Evolutionary conservation across 2,888 invertebrate genomes (phyloP).

Genomic region (Ichneumon xanthorius): DNA sequence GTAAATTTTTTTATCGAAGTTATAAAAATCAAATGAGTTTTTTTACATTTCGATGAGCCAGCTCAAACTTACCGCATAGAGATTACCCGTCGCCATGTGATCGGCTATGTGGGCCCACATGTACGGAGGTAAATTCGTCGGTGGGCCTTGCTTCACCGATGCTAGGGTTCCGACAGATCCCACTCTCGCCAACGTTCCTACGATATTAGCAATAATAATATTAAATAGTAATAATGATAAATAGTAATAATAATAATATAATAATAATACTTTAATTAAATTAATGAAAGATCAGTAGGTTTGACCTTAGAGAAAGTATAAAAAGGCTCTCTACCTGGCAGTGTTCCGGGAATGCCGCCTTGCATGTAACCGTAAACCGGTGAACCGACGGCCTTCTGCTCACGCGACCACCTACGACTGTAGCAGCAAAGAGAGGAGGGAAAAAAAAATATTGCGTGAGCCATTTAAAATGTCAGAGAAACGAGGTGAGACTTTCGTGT

Average conservation of each 20-base stretch:
- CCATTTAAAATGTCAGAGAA: conserved; percentile 21
- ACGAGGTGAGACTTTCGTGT: not conserved
- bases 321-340: conserved; percentile 76
- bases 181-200: conserved; percentile 80
- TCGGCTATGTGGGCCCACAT: conserved; percentile 95
- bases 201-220: conserved; percentile 14
- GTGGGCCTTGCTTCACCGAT: conserved; percentile 83
- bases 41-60: not conserved
- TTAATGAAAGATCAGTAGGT: not conserved
- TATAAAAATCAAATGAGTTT: not conserved
- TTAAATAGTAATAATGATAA: not conserved
- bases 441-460: conserved; percentile 47
- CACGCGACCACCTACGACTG: conserved; percentile 95
- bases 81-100: conserved; percentile 94
- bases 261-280: not conserved
- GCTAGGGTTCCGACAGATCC: conserved; percentile 83
- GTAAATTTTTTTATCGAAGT: not conserved
- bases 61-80: conserved; percentile 90
- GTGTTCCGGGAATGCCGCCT: conserved; percentile 83
- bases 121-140: conserved; percentile 88
- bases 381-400: conserved; percentile 93
- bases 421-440: conserved; percentile 63
- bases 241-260: conserved; percentile 2
- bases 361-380: conserved; percentile 96
- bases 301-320: conserved; percentile 10